Evolutionary conservation across 2,113 vertebrate genomes (phyloP), one percentile per base, ranked within the genome.

Genomic region (Oreochromis aureus): DNA sequence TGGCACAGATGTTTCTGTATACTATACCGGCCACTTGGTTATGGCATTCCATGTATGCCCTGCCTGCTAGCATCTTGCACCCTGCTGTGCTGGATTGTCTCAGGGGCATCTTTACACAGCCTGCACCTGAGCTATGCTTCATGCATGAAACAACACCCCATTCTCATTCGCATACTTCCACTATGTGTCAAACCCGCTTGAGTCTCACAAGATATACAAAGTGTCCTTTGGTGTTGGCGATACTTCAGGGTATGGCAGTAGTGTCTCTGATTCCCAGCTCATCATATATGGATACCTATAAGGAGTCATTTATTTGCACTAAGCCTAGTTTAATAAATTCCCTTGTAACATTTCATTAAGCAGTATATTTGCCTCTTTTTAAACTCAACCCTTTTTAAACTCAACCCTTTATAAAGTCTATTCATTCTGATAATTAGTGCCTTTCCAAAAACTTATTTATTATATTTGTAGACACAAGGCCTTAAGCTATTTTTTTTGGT

Each of bases 1-100:
- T 3, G 5, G 9, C 30, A 34, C 59, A 63, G 59, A 34, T 11
- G 59, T 34, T 6, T 3, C 59, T 11, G 59, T 34, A 61, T 1
- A 1, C 9, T 61, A 34, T 34, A 4, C 30, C 3, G 1, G 58
- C 3, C 0, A 34, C 59, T 63, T 63, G 30, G 16, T 63, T 63
- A 11, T 0, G 2, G 30, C 2, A 2, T 34, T 63, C 30, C 30
- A 34, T 11, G 30, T 63, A 63, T 63, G 30, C 30, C 1, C 59
- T 63, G 59, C 16, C 59, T 2, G 59, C 6, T 34, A 63, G 59
- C 59, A 34, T 34, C 2, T 63, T 63, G 16, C 59, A 63, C 59
- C 59, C 30, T 63, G 59, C 59, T 63, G 16, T 30, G 56, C 24
- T 59, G 56, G 58, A 61, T 61, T 61, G 58, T 61, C 58, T 61